Percentiles rank a stretch among this genome's conserved stretches.
These are phyloP conservation scores for Erythrolamprus reginae DNA, from an alignment of 2,113 vertebrate genomes.

Conservation along the genomic window DNA sequence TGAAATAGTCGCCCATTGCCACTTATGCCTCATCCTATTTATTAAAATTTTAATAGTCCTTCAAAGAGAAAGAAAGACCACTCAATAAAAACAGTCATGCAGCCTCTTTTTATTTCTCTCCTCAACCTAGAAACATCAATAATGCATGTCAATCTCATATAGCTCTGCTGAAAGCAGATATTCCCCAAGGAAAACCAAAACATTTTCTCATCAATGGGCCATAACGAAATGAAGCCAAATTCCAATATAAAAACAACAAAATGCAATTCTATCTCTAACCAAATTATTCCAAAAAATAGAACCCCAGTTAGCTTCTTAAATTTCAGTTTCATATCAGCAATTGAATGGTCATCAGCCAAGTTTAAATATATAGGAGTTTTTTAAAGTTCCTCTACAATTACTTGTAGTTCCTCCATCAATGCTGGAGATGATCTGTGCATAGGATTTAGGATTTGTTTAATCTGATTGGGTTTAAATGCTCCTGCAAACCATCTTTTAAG, in stretches of 20 bases:
- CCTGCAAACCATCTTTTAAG: background rate
- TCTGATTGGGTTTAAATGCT: background rate
- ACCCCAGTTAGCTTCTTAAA: background rate
- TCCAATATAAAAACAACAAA: background rate
- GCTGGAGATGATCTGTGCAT: background rate
- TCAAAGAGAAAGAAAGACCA: accelerated
- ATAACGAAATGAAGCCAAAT: background rate
- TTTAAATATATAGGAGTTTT: background rate
- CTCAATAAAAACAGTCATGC: accelerated
- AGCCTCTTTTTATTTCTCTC: background rate
- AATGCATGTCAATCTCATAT: background rate
- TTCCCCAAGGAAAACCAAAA: background rate
- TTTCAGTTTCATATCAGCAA: background rate
- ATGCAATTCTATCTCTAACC: background rate
- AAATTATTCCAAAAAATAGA: background rate
- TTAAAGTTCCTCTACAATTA: background rate
- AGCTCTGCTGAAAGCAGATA: background rate
- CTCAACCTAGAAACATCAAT: background rate
- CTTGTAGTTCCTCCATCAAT: background rate
- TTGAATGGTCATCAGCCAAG: background rate
- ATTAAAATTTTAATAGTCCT: background rate
- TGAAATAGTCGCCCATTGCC: background rate
- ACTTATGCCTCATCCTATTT: background rate
- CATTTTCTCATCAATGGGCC: accelerated
- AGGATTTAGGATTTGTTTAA: background rate